Evolutionary conservation across 92 coral and sea anemone species (phyloP), one percentile per base, ranked within the genome.

Genomic region (Paragorgia papillata): DNA sequence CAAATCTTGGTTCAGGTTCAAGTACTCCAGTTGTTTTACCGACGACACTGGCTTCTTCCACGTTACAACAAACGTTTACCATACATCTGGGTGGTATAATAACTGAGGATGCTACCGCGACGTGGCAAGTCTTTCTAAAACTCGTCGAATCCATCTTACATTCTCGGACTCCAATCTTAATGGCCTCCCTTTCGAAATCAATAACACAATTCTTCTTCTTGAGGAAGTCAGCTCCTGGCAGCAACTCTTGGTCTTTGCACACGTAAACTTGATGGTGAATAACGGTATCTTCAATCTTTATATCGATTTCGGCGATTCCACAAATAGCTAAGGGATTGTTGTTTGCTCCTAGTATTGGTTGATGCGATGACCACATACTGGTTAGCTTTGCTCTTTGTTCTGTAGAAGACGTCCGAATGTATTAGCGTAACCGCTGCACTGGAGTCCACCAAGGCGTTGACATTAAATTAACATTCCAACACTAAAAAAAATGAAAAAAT

Each of bases 171-270:
- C n/a, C n/a, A n/a, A n/a, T n/a, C n/a, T n/a, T n/a, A n/a, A n/a
- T n/a, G n/a, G n/a, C n/a, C n/a, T 58, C 64, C 37, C 33, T 62
- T 37, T 35, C 69, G 13, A 62, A 62, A 21, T 62, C 46, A 31
- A 62, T 20, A 21, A 62, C 69, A 20, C 46, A 62, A 5, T 37
- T 31, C 9, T 31, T 31, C 22, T 62, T 13, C 48, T 62, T 10
- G 17, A 62, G 34, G 26, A 62, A 62, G 69, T 62, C 69, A 3
- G 69, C 43, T 31, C 69, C 69, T n/a, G 33, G 69, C 48, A 62
- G 26, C 69, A 62, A 32, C 26, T 62, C 69, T 62, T 32, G 69
- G 13, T 20, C 66, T 27, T 60, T 60, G 66, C 66, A 60, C n/a
- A 60, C 66, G 26, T 25, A 60, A 25, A 60, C 39, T 30, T 9